Evolutionary conservation across 2,797 vertebrate genomes (phyloP).

Genomic region (Rhyacichthys aspro): DNA sequence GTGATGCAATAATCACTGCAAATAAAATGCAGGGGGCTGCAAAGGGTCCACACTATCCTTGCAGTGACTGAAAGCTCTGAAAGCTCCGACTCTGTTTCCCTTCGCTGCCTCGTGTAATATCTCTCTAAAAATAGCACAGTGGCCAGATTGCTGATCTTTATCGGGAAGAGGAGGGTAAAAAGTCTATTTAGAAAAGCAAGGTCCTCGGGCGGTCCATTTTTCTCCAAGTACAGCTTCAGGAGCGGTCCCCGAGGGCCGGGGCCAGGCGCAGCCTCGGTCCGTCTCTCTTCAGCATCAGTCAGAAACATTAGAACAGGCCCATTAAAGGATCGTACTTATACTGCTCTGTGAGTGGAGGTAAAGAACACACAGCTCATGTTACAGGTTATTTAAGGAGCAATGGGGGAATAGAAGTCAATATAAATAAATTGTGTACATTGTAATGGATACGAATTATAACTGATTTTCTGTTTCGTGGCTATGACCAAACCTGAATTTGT

Average conservation of each 20-base stretch:
- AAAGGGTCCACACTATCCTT: slow-evolving; percentile 20
- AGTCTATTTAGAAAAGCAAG: slow-evolving; percentile 29
- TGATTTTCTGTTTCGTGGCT: too few relatives aligned
- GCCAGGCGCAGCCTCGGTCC: slow-evolving; percentile 28
- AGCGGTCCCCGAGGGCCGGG: slow-evolving; percentile 24
- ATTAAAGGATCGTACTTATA: not conserved
- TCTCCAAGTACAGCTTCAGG: slow-evolving; percentile 11
- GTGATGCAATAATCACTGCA: slow-evolving; percentile 40
- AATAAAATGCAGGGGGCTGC: slow-evolving; percentile 19
- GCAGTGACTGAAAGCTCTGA: slow-evolving; percentile 22
- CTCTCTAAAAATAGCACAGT: slow-evolving; percentile 64
- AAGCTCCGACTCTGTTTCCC: slow-evolving; percentile 1
- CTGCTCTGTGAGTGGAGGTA: not conserved
- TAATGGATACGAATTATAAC: too few relatives aligned
- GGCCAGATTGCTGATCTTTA: slow-evolving; percentile 70
- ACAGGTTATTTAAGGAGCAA: too few relatives aligned
- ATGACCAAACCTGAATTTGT: too few relatives aligned
- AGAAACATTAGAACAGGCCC: slow-evolving; percentile 21
- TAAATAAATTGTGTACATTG: too few relatives aligned
- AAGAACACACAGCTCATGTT: not conserved
- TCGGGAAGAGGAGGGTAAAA: slow-evolving; percentile 46
- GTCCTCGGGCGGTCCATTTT: slow-evolving; percentile 39
- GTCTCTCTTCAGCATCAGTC: slow-evolving; percentile 12
- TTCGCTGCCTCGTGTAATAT: slow-evolving; percentile 27
- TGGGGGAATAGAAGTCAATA: too few relatives aligned